phyloP scores from a whole-genome alignment of 1,140 invertebrate genomes.

The Cherax destructor region DNA sequence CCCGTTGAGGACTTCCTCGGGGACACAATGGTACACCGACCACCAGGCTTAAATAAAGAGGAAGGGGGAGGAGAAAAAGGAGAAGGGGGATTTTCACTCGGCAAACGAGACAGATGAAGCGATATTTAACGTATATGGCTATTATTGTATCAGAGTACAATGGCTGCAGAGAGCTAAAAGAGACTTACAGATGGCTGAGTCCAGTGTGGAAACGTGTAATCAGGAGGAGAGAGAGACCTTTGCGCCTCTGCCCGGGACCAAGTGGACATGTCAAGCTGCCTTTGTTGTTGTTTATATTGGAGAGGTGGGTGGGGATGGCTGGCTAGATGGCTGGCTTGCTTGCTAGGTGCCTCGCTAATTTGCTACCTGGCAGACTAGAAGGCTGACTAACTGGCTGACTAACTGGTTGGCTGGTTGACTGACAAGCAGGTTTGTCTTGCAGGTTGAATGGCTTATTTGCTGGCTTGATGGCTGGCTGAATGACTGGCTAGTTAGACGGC shows the following conservation, averaged over 20 bases:
- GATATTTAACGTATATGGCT: constrained; percentile 67
- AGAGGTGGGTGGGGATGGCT: not conserved
- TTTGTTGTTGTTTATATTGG: constrained; percentile 39
- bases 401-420: no score
- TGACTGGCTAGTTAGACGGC: no score
- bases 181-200: constrained; percentile 61
- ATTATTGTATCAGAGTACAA: constrained; percentile 65
- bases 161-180: constrained; percentile 9
- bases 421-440: no score
- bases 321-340: no score
- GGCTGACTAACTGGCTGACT: no score
- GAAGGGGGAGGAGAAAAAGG: not conserved
- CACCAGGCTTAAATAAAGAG: not conserved
- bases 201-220: constrained; percentile 39
- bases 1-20: not conserved
- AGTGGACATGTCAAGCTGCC: constrained; percentile 22
- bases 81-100: constrained; percentile 2
- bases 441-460: no score
- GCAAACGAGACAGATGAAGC: constrained; percentile 51
- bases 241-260: not conserved
- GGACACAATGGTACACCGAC: not conserved
- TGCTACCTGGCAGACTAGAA: no score
- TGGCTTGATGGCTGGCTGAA: no score
- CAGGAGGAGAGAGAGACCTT: not conserved
- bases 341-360: no score